Base-by-base conservation (phyloP, 92 coral and sea anemone genomes). In the Zoanthus solanderi region DNA sequence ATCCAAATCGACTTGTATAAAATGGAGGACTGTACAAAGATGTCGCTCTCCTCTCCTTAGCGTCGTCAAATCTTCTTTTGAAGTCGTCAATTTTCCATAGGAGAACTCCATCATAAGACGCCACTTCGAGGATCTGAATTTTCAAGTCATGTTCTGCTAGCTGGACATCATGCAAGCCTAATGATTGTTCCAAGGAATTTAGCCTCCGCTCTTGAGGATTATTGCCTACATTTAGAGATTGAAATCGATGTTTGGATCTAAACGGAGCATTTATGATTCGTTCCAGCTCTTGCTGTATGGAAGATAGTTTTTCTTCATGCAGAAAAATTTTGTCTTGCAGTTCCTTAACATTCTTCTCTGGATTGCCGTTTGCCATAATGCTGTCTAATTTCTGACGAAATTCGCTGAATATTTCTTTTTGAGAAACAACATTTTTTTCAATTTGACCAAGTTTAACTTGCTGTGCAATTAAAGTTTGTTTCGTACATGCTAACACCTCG, bases 1-100 rank as follows among this genome's bases (percentile, higher is more conserved):
- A 93, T 0, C 98, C 98, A 73, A 92, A 92, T 54, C 99, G 98
- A 29, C 92, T 75, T 17, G 96, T 94, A 31, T 93, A 95, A 69
- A 96, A 95, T 3, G 98, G 98, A 0, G 98, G 98, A 65, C 99
- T 96, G 91, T 96, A 96, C 45, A 95, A 29, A 0, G 99, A 96
- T 23, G 91, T 85, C 0, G 92, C 88, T 72, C 87, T 93, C 61
- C 94, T 96, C 1, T 89, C 76, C 2, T 88, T 80, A 0, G 99
- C 94, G 37, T 96, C 99, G 29, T 89, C 89, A 74, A 93, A 85
- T 75, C 96, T 83, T 58, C 95, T 93, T 12, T 78, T 86, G 78
- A 83, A 91, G 14, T 96, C 92, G 56, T 96, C 97, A 37, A 96
- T 92, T 75, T 96, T 96, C 99, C 99, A 96, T 8, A 93, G 23